phyloP scores from a whole-genome alignment of 2,888 invertebrate genomes.

The Eilema sororculum region DNA sequence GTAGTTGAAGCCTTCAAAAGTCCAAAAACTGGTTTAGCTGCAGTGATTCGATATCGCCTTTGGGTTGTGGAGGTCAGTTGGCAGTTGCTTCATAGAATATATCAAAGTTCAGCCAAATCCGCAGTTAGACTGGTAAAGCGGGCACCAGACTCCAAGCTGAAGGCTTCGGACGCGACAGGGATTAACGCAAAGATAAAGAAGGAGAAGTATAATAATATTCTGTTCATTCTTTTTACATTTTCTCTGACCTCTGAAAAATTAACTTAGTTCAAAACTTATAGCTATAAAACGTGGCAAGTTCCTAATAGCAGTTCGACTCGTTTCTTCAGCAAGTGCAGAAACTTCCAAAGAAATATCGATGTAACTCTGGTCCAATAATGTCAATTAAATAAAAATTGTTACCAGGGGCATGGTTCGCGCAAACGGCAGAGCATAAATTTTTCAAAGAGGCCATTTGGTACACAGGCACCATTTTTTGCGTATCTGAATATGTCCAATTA shows the following conservation, averaged over 20 bases:
- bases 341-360: slow-evolving; percentile 56
- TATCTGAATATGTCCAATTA: slow-evolving; percentile 78
- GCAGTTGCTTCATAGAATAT: too few species aligned
- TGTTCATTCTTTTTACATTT: not conserved
- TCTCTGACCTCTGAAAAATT: not conserved
- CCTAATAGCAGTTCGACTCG: slow-evolving; percentile 31
- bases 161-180: too few species aligned
- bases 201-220: too few species aligned
- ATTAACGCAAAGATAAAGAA: too few species aligned
- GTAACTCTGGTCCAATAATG: slow-evolving; percentile 61
- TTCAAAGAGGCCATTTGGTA: slow-evolving; percentile 69
- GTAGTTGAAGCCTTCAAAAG: too few species aligned
- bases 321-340: slow-evolving; percentile 38
- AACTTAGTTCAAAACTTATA: not conserved
- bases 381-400: slow-evolving; percentile 57
- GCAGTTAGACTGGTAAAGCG: too few species aligned
- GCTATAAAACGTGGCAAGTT: slow-evolving; percentile 35
- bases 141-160: too few species aligned
- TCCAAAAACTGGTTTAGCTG: too few species aligned
- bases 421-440: slow-evolving; percentile 74
- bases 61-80: too few species aligned
- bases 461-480: slow-evolving; percentile 71
- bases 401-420: slow-evolving; percentile 59
- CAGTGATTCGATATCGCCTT: too few species aligned
- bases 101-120: too few species aligned